These are phyloP conservation scores for Rhabdomys pumilio DNA, from an alignment of 2,797 vertebrate genomes.

Conservation along the genomic window DNA sequence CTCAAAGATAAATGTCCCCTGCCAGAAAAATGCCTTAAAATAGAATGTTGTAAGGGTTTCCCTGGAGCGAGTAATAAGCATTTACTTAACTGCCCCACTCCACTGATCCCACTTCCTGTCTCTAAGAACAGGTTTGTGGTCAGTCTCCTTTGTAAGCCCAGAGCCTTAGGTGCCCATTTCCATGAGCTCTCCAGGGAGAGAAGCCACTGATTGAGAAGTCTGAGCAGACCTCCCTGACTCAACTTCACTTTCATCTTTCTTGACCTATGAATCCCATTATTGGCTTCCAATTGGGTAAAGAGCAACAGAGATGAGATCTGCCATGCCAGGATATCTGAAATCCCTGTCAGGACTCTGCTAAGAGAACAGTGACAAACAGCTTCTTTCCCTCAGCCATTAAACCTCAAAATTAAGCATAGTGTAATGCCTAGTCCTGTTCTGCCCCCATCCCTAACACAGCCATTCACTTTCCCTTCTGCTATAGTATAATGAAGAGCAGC, in stretches of 20 bases:
- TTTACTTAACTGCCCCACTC: conserved; percentile 15
- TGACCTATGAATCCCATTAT: conserved; percentile 3
- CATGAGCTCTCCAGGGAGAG: background rate
- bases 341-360: background rate
- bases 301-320: background rate
- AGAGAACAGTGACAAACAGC: conserved; percentile 15
- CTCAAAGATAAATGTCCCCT: conserved; percentile 80
- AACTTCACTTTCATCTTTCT: background rate
- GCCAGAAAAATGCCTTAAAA: conserved; percentile 78
- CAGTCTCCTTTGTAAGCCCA: background rate
- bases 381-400: background rate
- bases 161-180: background rate
- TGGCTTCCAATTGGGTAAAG: conserved; percentile 19
- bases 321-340: background rate
- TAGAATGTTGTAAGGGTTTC: conserved; percentile 73
- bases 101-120: background rate
- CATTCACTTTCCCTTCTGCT: background rate
- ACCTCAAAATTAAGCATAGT: background rate
- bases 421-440: background rate
- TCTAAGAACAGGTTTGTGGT: conserved; percentile 4
- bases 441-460: background rate
- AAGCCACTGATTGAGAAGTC: background rate
- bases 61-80: conserved; percentile 61
- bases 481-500: background rate
- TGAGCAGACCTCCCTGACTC: conserved; percentile 1